Percentiles rank a stretch among this genome's conserved stretches.
Evolutionary conservation across 2,797 vertebrate genomes (phyloP).

Genomic region (Ambastaia sidthimunki): DNA sequence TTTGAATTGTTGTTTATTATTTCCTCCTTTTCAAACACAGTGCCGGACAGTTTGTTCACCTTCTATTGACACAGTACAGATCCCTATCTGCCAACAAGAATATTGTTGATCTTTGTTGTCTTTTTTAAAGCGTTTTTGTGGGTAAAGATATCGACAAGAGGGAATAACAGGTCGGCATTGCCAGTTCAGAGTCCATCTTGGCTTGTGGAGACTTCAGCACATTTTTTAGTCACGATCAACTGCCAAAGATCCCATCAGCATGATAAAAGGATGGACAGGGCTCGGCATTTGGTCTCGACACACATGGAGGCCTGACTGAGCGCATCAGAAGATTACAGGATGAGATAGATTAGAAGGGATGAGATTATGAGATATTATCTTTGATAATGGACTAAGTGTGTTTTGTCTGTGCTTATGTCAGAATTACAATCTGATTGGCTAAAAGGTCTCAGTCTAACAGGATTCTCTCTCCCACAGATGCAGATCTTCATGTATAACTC

Average conservation of each 20-base stretch:
- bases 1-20: conserved; percentile 10
- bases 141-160: conserved; percentile 25
- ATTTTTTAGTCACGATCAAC: conserved; percentile 30
- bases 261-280: conserved; percentile 33
- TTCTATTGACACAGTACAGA: conserved; percentile 20
- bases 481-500: conserved; percentile 99
- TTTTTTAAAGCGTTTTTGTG: conserved; percentile 17
- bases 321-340: conserved; percentile 14
- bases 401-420: conserved; percentile 21
- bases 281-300: conserved; percentile 17
- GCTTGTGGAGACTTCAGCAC: not conserved
- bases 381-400: conserved; percentile 33
- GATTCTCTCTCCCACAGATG: conserved; percentile 82
- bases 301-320: not conserved
- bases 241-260: conserved; percentile 49
- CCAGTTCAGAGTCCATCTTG: conserved; percentile 31
- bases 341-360: conserved; percentile 28
- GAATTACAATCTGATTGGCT: conserved; percentile 18
- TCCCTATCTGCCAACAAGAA: conserved; percentile 29
- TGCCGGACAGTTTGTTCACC: not conserved
- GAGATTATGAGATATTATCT: conserved; percentile 33
- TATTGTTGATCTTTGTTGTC: conserved; percentile 26
- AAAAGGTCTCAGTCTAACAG: conserved; percentile 1
- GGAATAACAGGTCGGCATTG: conserved; percentile 16
- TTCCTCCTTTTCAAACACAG: not conserved